A percentile compares a stretch with the other conserved stretches of the same genome.
Evolutionary conservation across 2,797 vertebrate species (phyloP).

Genomic region (Cheracebus regulus): DNA sequence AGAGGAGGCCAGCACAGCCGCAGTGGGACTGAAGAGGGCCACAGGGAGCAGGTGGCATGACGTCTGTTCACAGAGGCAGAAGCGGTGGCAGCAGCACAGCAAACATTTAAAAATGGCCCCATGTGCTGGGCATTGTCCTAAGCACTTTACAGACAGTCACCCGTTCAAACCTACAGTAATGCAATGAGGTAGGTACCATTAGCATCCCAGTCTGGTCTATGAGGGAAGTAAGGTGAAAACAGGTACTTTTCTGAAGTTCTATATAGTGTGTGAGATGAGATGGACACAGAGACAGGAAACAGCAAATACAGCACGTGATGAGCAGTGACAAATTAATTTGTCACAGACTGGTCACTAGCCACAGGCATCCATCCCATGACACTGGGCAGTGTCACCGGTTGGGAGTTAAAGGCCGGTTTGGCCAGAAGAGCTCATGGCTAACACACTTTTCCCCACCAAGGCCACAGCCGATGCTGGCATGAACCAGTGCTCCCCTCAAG

Average conservation of each 20-base stretch:
- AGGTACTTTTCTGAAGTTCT: background rate
- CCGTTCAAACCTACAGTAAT: background rate
- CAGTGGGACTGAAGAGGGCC: background rate
- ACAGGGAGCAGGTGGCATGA: background rate
- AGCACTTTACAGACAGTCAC: no score
- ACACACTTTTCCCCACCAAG: background rate
- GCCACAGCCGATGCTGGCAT: rapidly evolving
- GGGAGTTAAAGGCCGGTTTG: background rate
- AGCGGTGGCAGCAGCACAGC: background rate
- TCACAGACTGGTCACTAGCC: rapidly evolving
- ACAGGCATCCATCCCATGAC: rapidly evolving
- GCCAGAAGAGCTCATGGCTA: background rate
- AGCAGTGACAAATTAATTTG: background rate
- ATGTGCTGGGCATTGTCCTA: background rate
- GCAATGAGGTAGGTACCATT: no score
- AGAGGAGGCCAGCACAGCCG: background rate
- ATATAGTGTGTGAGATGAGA: background rate
- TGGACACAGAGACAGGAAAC: background rate
- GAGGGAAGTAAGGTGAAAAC: background rate
- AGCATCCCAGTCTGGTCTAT: background rate
- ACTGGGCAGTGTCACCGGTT: background rate
- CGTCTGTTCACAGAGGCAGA: background rate
- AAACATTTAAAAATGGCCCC: background rate
- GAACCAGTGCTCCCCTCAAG: no score
- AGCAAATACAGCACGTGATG: rapidly evolving